A percentile compares a stretch with the other conserved stretches of the same genome.
Evolutionary conservation across 2,888 invertebrate genomes (phyloP).

Genomic region (Noctua comes): DNA sequence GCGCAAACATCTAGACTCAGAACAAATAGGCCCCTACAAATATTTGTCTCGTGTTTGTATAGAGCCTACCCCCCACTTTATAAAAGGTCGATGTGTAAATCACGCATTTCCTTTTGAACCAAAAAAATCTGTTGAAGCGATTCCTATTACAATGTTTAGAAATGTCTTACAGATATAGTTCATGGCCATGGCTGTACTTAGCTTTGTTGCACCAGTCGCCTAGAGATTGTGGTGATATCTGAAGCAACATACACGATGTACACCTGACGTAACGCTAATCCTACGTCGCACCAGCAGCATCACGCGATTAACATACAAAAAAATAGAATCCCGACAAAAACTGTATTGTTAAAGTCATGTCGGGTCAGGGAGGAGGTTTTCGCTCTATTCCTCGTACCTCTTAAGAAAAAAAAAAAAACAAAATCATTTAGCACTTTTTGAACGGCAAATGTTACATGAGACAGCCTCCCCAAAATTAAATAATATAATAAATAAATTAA

Average conservation of each 20-base stretch:
- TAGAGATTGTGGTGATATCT: background rate
- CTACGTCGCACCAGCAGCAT: background rate
- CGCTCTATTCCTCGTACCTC: background rate
- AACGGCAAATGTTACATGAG: background rate
- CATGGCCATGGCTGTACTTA: background rate
- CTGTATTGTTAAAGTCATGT: background rate
- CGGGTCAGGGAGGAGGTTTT: background rate
- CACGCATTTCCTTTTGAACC: conserved; percentile 2
- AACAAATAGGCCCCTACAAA: conserved; percentile 30
- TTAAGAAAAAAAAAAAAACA: background rate
- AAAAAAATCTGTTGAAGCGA: background rate
- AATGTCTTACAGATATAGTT: background rate
- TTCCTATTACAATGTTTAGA: background rate
- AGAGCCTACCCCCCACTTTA: conserved; percentile 23
- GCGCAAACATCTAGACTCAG: conserved; percentile 19
- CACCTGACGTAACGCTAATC: background rate
- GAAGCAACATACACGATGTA: background rate
- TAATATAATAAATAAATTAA: background rate
- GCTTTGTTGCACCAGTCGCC: background rate
- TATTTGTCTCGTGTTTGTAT: conserved; percentile 27
- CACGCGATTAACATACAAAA: background rate
- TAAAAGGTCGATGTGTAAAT: conserved; percentile 19
- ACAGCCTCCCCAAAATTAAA: background rate
- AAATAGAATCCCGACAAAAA: background rate
- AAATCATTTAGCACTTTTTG: background rate